Evolutionary conservation across 2,888 invertebrate species (phyloP), one percentile per base, ranked within the genome.

Genomic region (Sabatieria punctata): DNA sequence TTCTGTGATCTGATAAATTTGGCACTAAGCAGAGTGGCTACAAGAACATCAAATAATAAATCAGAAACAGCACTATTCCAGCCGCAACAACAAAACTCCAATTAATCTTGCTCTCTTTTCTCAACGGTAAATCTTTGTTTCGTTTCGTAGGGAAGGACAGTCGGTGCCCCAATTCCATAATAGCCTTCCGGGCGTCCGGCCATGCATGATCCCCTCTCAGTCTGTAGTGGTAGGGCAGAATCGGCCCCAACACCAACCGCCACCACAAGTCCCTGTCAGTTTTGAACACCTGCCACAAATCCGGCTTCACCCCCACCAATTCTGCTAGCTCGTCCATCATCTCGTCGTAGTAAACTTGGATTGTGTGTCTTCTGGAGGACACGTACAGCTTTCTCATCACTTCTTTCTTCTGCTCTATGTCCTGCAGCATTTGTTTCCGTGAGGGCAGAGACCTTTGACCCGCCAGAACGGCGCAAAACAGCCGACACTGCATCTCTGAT

Each of bases 311-410:
- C n/a, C 70, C 70, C 27, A 64, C 55, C 2, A 66, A 38, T 26
- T 56, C 54, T 4, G 70, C 69, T 47, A 72, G 49, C 47, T 68
- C 66, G 52, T 71, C 71, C 69, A 70, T 68, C 48, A 58, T 65
- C 65, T 62, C 6, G n/a, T n/a, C n/a, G n/a, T n/a, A n/a, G n/a
- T n/a, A n/a, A n/a, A 67, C 67, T 51, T 69, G 66, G 15, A 68
- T 64, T 2, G 69, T 69, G 55, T 69, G 68, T 26, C 68, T 51
- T 26, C 54, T 56, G 3, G 60, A 58, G 26, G 54, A 48, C 41
- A 57, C 56, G 38, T 56, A 59, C 25, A 55, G 53, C 11, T 43
- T 36, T 2, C 56, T 56, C 61, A 66, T 60, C 2, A 45, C 53
- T 4, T 49, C 49, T 26, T 55, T 54, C 49, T 64, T 65, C 15